Evolutionary conservation across 2,888 invertebrate genomes (phyloP), one percentile per base, ranked within the genome.

Genomic region (Pseudoips prasinana): DNA sequence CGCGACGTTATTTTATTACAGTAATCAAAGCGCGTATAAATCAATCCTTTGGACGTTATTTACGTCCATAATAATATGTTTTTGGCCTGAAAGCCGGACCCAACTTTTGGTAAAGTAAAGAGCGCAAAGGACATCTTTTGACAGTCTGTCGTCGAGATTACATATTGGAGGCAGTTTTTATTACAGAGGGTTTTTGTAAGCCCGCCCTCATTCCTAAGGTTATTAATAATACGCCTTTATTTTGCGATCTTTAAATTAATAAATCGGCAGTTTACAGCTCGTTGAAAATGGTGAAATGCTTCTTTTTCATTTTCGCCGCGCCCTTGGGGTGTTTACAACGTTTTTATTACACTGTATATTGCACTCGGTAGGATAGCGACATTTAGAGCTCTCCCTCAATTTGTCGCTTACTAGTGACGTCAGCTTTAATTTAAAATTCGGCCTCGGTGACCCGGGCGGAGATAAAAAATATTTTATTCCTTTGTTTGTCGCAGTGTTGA

Each of bases 211-310:
- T 73, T 70, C 63, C 64, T 46, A 50, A 60, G 56, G 64, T 69
- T 68, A 63, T 65, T 69, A 72, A 62, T 64, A 56, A 51, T 39
- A 55, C 46, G 58, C 55, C 53, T 58, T 63, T 61, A 63, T 67
- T 73, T 74, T 68, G 69, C 59, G 64, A 59, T 57, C 48, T 64
- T 62, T 54, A 65, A 73, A 74, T 75, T 71, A 75, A 77, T 73
- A 71, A 72, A 62, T 56, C 50, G 53, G 45, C 60, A 61, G 62
- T 73, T 74, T 60, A 63, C 68, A 67, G 64, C 55, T 60, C 58
- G 65, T 55, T 52, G 55, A 46, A 14, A 14, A 14, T 14, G 14
- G 14, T 5, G 14, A 14, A 46, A 58, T 53, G 55, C 39, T 61
- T 49, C 51, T 63, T 66, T 76, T 69, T 73, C 64, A 71, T 74